Evolutionary conservation across 2,888 invertebrate species (phyloP).

Genomic region (Drosophila demipolita): DNA sequence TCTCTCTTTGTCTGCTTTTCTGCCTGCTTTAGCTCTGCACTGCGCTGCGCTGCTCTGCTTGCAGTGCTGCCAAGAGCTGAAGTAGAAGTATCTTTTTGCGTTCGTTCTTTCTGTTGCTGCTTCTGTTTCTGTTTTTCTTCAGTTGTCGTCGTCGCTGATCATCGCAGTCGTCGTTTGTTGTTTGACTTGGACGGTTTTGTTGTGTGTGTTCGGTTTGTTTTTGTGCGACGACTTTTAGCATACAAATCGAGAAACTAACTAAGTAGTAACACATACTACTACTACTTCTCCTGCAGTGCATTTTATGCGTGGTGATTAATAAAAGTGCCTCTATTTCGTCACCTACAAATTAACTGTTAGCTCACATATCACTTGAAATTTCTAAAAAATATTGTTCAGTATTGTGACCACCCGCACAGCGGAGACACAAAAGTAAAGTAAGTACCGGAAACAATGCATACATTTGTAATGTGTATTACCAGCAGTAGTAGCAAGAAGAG

Average conservation of each 20-base stretch:
- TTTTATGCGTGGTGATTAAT: slow-evolving; percentile 32
- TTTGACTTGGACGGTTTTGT: slow-evolving; percentile 74
- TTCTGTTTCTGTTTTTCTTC: slow-evolving; percentile 35
- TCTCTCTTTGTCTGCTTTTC: slow-evolving; percentile 47
- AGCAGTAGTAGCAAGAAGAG: slow-evolving; percentile 18
- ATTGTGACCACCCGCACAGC: slow-evolving; percentile 56
- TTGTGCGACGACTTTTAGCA: slow-evolving; percentile 24
- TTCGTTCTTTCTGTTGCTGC: slow-evolving; percentile 22
- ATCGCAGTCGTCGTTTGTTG: slow-evolving; percentile 73
- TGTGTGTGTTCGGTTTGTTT: slow-evolving; percentile 28
- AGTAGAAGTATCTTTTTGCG: slow-evolving; percentile 63
- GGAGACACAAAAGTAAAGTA: slow-evolving; percentile 52
- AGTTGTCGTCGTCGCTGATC: slow-evolving; percentile 50
- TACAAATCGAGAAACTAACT: slow-evolving; percentile 29
- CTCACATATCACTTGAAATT: background rate
- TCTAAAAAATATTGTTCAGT: slow-evolving; percentile 1
- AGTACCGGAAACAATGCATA: slow-evolving; percentile 68
- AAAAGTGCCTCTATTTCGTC: slow-evolving; percentile 23
- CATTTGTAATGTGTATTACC: background rate
- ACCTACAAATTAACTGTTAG: slow-evolving; percentile 21
- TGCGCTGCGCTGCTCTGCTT: slow-evolving; percentile 10
- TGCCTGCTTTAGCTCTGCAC: slow-evolving; percentile 23
- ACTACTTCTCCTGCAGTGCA: slow-evolving; percentile 23
- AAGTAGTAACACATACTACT: background rate
- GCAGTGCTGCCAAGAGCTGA: slow-evolving; percentile 29